Base-by-base conservation (phyloP, 2,113 vertebrate species). In the Trichechus manatus region DNA sequence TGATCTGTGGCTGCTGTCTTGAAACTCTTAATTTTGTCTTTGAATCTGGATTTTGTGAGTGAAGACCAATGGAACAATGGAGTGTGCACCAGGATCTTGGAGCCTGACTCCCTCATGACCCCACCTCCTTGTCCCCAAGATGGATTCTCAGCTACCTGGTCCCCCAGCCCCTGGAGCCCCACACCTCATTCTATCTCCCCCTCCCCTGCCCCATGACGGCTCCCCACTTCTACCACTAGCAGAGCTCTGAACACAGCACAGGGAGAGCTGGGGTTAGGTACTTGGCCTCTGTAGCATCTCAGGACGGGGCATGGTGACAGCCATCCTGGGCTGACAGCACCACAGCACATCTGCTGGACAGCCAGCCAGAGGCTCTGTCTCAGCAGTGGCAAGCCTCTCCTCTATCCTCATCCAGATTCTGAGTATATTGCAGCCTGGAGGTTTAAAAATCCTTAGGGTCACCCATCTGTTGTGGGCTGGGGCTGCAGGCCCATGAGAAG, bases 1-100 rank as follows among this genome's bases (percentile, higher is more conserved):
- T 42, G 7, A 17, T 91, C 79, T 83, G 39, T 61, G 29, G 20
- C 31, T 91, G 59, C 53, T 6, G 15, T 74, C 61, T n/a, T 72
- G 50, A 84, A 89, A 87, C 75, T 63, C 59, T 94, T 93, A 53
- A 79, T 74, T 15, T 66, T 68, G 77, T 29, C 82, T 72, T 95
- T 72, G 59, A 61, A 87, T 87, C 1, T 53, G 22, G 29, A 31
- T 79, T 72, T 64, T 56, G 15, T 63, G 9, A 96, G 53, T 68
- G 19, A 90, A 89, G 15, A 44, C 27, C 63, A 64, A 3, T 8
- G 6, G 77, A 14, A 19, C 36, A n/a, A 27, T 15, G 39, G 64
- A 33, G 14, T 27, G 14, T 23, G 66, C 5, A 5, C 44, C 63
- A 47, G 36, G 17, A 80, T 56, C 75, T 85, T 31, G 29, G 78